A percentile compares a stretch with the other conserved stretches of the same genome.
Conservation (phyloP, 2,113 vertebrate genomes). For the Ceratotherium simum region DNA sequence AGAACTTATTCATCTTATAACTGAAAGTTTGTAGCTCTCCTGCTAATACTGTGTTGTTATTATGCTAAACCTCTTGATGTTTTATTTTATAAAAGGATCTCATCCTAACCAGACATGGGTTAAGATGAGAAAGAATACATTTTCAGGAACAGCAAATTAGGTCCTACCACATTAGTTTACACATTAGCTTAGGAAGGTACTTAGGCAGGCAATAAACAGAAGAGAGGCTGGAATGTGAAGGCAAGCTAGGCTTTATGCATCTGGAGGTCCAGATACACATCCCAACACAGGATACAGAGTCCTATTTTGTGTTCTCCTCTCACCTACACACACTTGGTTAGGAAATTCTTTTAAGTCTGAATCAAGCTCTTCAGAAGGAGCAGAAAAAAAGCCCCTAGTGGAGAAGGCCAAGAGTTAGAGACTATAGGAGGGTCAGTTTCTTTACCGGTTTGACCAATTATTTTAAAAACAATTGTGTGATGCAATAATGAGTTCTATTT, state of each 20-base stretch:
- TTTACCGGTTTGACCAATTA: background rate
- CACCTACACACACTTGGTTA: background rate
- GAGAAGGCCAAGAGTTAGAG: background rate
- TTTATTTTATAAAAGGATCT: slow-evolving; percentile 20
- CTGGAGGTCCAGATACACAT: background rate
- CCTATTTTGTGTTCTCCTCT: background rate
- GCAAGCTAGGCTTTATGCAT: background rate
- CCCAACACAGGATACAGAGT: background rate
- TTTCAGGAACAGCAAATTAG: background rate
- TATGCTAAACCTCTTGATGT: background rate
- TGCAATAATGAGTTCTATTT: background rate
- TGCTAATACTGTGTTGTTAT: background rate
- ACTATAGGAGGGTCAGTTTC: background rate
- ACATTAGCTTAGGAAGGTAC: background rate
- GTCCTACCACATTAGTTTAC: background rate
- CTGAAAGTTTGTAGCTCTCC: background rate
- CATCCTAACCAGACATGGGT: background rate
- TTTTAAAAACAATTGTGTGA: background rate
- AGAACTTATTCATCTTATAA: background rate
- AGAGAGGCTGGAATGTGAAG: background rate
- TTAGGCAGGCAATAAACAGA: background rate
- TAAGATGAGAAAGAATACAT: background rate
- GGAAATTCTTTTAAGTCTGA: background rate
- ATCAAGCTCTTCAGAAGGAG: background rate
- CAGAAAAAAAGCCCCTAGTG: background rate